These are phyloP conservation scores for Xiphorhynchus erythropygius DNA, from an alignment of 2,797 vertebrate genomes.

Conservation along the genomic window DNA sequence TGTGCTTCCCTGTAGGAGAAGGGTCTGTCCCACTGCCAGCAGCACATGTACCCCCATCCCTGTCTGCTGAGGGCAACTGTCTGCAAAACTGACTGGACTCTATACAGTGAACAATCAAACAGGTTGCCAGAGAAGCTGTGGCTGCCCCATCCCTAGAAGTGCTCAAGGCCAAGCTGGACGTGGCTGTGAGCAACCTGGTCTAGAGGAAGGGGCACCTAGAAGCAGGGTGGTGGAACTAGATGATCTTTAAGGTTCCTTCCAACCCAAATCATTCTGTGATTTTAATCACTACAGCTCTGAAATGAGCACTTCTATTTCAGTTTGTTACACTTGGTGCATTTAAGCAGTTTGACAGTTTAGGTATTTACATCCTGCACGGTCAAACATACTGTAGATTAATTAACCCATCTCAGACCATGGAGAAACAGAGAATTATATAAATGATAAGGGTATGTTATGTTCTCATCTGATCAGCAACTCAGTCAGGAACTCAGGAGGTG, in stretches of 20 bases:
- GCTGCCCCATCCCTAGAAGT: background rate
- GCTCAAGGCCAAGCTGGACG: background rate
- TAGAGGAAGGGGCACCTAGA: background rate
- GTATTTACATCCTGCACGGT: background rate
- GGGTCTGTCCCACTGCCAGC: background rate
- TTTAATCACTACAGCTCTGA: background rate
- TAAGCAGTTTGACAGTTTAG: background rate
- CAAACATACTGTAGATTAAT: background rate
- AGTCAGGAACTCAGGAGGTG: background rate
- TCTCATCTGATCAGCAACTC: background rate
- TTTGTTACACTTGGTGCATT: background rate
- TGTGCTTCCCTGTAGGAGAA: rapidly evolving
- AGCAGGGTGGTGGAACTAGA: background rate
- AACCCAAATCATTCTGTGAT: background rate
- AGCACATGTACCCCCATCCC: rapidly evolving
- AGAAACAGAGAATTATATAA: background rate
- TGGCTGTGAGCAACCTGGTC: background rate
- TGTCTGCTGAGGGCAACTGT: background rate
- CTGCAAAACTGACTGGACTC: background rate
- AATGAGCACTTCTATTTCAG: background rate
- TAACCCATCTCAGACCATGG: background rate
- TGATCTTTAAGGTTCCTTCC: background rate
- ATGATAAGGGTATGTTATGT: background rate
- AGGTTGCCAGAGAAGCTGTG: background rate
- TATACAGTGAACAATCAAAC: background rate